A percentile compares a stretch with the other conserved stretches of the same genome.
Conservation (phyloP, 2,113 vertebrate species). For the Chamaetylas fuelleborni region DNA sequence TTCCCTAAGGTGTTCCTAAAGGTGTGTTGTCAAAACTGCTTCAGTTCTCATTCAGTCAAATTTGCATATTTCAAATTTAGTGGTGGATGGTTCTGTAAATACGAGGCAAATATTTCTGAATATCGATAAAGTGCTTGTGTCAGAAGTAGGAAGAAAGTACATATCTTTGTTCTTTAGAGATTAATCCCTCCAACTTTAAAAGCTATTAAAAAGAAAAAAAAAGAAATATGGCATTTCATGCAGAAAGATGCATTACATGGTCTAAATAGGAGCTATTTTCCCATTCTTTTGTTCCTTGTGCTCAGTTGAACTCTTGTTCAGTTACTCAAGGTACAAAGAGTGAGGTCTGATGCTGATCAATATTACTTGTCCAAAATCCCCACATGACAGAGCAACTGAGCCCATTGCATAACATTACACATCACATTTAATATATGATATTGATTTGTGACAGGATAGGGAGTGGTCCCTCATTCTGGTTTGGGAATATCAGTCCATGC, state of each 20-base stretch:
- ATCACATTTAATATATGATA: neutral
- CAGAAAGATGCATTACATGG: neutral
- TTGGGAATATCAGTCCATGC: neutral
- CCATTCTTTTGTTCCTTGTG: neutral
- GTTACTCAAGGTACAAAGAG: neutral
- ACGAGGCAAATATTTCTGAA: fast-evolving
- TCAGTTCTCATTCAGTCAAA: neutral
- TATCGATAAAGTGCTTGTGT: neutral
- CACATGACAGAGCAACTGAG: neutral
- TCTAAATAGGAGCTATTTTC: neutral
- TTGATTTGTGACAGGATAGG: neutral
- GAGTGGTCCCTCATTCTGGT: neutral
- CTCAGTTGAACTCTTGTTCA: neutral
- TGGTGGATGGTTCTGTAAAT: neutral
- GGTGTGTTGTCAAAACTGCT: neutral
- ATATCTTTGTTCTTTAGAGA: neutral
- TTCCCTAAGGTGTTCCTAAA: neutral
- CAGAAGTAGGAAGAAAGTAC: neutral
- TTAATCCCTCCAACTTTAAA: neutral
- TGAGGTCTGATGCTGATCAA: neutral
- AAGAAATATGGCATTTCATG: neutral
- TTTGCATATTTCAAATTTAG: neutral
- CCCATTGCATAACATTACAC: neutral
- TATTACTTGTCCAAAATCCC: neutral
- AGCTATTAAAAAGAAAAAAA: neutral